Base-by-base conservation (phyloP, 1,140 invertebrate species). In the Zelostemma sp. region DNA sequence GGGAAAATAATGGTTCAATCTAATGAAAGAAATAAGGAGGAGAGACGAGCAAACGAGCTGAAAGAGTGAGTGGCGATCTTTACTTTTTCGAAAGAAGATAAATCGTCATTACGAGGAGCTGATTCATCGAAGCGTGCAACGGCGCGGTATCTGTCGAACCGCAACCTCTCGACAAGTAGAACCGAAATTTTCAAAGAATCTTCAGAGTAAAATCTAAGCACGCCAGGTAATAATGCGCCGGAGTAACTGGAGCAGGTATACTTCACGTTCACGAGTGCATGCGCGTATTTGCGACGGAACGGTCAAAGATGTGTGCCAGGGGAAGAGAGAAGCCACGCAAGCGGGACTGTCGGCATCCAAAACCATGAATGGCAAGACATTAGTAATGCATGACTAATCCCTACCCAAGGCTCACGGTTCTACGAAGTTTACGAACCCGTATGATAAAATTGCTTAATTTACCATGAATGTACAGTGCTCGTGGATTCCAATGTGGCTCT, bases 401-500 rank as follows among this genome's bases (percentile, higher is more conserved):
- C 41, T 45, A 65, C 67, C 21, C 67, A 19, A 46, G 53, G 19
- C 62, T 40, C 41, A 45, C 45, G 43, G 45, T 64, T 73, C 55
- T 46, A 58, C 63, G 63, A 28, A 35, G 62, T 55, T 71, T 60
- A 59, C 59, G 45, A 40, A 33, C 50, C 64, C 59, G 60, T 68
- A 66, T 57, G 59, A 73, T 56, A 50, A 74, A 73, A 77, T 76
- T 77, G 74, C 72, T 76, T 72, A 74, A 77, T 72, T 76, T 74
- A 74, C 65, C 75, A 72, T 76, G 65, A 65, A 73, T 43, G 14
- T 43, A 16, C 14, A 43, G 11, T 43, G 19, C 43, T 14, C 35
- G 9, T 3, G n/a, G 35, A 14, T 18, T 19, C 43, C 17, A 18
- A n/a, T 11, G 12, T 38, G 17, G 17, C 43, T 46, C n/a, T 19